Conservation (phyloP, 2,797 vertebrate genomes). For the Propithecus deckenii region DNA sequence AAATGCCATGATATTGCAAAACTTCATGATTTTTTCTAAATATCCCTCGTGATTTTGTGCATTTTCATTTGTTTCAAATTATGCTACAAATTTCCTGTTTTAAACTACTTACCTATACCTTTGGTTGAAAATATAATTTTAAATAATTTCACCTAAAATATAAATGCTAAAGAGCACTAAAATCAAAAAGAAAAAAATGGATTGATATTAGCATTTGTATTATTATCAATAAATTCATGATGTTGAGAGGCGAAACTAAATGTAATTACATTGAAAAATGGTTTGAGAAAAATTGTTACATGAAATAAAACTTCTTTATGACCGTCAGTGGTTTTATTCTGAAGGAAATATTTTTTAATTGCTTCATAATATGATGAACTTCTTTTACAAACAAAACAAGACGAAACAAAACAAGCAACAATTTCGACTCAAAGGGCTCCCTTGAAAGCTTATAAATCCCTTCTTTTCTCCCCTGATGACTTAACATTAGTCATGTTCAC, state of each 20-base stretch:
- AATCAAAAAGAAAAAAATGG: not conserved
- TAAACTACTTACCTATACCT: not conserved
- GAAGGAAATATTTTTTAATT: not conserved
- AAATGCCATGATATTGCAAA: not conserved
- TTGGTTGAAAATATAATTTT: not conserved
- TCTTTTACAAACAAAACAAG: not conserved
- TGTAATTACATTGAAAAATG: not conserved
- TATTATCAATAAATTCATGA: not conserved
- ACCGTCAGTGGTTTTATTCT: not conserved
- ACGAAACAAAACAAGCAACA: not conserved
- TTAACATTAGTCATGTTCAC: not conserved
- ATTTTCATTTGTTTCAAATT: not conserved
- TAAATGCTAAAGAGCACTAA: not conserved
- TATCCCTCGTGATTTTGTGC: not conserved
- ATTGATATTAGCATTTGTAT: not conserved
- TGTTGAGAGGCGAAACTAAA: not conserved
- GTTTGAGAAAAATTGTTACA: not conserved
- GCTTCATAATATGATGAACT: not conserved
- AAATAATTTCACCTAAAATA: not conserved
- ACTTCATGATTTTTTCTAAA: not conserved
- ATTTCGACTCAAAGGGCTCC: not conserved
- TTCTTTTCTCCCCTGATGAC: not conserved
- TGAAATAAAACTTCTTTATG: not conserved
- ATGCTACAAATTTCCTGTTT: not conserved
- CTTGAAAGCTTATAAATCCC: not conserved